Base-by-base conservation (phyloP, 2,888 invertebrate genomes). In the Chromoteleia sp. region DNA sequence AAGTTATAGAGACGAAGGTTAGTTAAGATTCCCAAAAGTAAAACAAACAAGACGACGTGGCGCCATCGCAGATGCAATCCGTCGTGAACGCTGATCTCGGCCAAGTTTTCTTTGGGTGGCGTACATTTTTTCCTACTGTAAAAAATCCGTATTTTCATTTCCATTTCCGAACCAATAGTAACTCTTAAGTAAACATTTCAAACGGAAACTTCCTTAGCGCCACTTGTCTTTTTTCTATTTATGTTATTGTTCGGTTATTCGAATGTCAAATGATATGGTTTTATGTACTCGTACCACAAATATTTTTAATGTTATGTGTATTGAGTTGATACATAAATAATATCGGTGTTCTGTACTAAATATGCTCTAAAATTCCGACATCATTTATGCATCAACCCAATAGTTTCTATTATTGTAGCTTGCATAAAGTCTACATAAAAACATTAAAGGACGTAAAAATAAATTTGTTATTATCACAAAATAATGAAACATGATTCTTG, bases 21-120 rank as follows among this genome's bases (percentile, higher is more conserved):
- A 50, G 43, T 54, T 67, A 56, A 39, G 33, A 12, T 59, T 54
- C 39, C 30, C 8, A 61, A 78, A 90, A 88, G 86, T 89, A 89
- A 91, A 89, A 89, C 89, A 91, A 91, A 91, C 90, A 91, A 89
- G 89, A 89, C 88, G 87, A 85, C 85, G 83, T 88, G 91, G 91
- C 91, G 91, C 91, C 91, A 90, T 85, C 87, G 86, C 91, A 91
- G 91, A 91, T 91, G 91, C 88, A 88, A 88, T 89, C 87, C 86
- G 89, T 91, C 91, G 75, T 76, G 81, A 71, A 65, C 79, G 58
- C 71, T 84, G 75, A 78, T 68, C 73, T 75, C 68, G 48, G 6
- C 65, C 65, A 56, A 59, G 65, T 83, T 83, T 81, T 67, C 73
- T 50, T 75, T 54, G 50, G 70, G 63, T 75, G 54, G 58, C 75